Conservation (phyloP, 2,113 vertebrate genomes). For the Meles meles region DNA sequence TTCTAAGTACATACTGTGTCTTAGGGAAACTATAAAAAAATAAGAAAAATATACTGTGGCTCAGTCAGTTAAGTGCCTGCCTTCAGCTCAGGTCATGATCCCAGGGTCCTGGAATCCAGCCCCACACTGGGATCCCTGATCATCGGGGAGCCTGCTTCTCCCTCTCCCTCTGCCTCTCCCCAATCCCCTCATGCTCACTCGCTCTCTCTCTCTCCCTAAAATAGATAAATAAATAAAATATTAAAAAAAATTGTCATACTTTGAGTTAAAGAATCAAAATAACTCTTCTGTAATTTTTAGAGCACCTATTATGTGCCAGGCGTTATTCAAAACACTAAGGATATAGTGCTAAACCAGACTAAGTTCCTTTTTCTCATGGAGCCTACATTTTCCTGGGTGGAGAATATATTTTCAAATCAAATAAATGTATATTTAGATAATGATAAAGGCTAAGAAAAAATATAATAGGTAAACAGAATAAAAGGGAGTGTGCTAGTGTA, state of each 20-base stretch:
- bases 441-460: not conserved
- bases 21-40: not conserved
- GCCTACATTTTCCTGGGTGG: not conserved
- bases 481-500: not conserved
- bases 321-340: not conserved
- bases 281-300: not conserved
- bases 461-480: not conserved
- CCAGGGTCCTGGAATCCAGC: too few species aligned
- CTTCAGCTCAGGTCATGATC: too few species aligned
- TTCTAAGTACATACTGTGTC: not conserved
- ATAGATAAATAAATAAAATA: too few species aligned
- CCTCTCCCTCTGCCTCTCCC: too few species aligned
- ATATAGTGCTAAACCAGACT: not conserved
- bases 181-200: too few species aligned
- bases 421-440: not conserved
- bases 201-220: too few species aligned
- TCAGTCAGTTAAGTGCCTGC: too few species aligned
- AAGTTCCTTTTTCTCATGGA: not conserved
- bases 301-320: not conserved
- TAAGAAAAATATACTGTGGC: not conserved
- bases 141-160: too few species aligned
- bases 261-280: not conserved
- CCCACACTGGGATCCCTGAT: too few species aligned
- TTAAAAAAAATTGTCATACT: not conserved
- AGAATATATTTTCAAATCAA: not conserved